These are phyloP conservation scores for Cavia porcellus DNA, from an alignment of 2,113 vertebrate species.

Conservation along the genomic window DNA sequence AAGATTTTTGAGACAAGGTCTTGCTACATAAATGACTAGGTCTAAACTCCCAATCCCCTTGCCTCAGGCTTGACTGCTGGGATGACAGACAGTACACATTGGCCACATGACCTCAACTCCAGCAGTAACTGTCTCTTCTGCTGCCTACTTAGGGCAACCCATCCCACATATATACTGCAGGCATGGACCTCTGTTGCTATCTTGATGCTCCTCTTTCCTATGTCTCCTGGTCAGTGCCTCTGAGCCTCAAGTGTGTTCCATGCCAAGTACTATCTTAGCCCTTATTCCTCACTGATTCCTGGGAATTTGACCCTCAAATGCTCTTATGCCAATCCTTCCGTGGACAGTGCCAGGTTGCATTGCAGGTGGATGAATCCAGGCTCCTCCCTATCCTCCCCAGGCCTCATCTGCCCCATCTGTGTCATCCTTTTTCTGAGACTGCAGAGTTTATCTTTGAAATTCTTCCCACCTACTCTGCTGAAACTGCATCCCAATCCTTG, in stretches of 20 bases:
- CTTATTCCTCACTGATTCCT: neutral
- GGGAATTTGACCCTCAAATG: neutral
- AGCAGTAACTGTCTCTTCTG: too few species aligned
- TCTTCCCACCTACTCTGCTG: neutral
- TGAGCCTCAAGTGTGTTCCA: neutral
- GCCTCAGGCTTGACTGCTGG: neutral
- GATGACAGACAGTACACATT: neutral
- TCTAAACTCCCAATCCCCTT: neutral
- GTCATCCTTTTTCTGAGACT: neutral
- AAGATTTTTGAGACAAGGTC: neutral
- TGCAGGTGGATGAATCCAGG: neutral
- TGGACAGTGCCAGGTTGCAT: neutral
- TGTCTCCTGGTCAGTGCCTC: neutral
- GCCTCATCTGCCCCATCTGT: neutral
- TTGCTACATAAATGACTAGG: neutral
- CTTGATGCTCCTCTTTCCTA: too few species aligned
- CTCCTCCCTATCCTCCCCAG: neutral
- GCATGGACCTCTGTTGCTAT: too few species aligned
- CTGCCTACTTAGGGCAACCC: too few species aligned
- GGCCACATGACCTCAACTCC: too few species aligned
- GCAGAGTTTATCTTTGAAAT: neutral
- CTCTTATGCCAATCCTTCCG: neutral
- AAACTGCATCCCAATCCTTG: neutral
- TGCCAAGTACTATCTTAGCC: neutral
- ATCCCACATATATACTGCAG: too few species aligned